Percentiles rank a stretch among this genome's conserved stretches.
Evolutionary conservation across 2,888 invertebrate genomes (phyloP).

Genomic region (Dyspetes luteomarginatus): DNA sequence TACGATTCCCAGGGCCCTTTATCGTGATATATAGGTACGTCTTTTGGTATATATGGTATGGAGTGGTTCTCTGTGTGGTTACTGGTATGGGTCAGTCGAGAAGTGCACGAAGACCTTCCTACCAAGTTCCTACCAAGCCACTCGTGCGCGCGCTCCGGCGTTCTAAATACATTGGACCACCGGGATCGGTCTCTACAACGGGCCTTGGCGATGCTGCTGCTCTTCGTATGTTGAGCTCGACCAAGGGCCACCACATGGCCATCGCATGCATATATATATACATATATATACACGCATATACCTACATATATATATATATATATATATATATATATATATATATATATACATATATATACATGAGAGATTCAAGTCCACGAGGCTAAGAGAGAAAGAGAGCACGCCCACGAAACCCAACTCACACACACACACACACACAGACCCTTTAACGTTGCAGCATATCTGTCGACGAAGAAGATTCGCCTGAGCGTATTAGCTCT

Average conservation of each 20-base stretch:
- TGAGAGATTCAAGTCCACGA: constrained; percentile 38
- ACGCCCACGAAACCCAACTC: constrained; percentile 45
- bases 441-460: constrained; percentile 29
- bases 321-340: too few species aligned
- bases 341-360: constrained; percentile 7
- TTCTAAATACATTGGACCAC: constrained; percentile 79
- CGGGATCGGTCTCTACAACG: constrained; percentile 62
- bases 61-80: constrained; percentile 51
- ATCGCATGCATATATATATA: constrained; percentile 43
- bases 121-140: constrained; percentile 64
- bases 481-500: constrained; percentile 36
- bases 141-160: constrained; percentile 70
- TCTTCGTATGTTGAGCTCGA: constrained; percentile 29
- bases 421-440: constrained; percentile 41
- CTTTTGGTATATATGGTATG: constrained; percentile 47
- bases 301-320: too few species aligned
- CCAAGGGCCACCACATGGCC: constrained; percentile 66
- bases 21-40: constrained; percentile 75
- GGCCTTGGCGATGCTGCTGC: constrained; percentile 52
- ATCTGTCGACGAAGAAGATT: constrained; percentile 33
- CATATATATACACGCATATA: too few species aligned
- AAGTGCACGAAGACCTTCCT: constrained; percentile 57
- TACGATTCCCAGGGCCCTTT: constrained; percentile 77
- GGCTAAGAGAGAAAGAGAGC: constrained; percentile 43
- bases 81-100: constrained; percentile 45